Conservation (phyloP, 37 sponge, comb jelly and placozoan species). For the Tethya wilhelma region DNA sequence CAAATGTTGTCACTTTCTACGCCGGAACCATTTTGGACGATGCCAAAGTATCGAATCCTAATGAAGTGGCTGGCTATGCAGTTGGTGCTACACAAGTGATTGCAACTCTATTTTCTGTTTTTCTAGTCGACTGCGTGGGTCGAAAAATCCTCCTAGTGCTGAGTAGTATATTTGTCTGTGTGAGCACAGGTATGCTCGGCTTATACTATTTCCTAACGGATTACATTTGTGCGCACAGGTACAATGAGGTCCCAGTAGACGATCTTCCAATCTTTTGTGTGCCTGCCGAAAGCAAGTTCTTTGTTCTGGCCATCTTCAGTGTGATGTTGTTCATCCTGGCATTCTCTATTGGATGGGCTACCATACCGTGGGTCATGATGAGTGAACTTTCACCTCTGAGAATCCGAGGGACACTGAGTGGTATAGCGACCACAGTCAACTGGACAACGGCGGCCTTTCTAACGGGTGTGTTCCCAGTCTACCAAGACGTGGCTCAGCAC, state of each 20-base stretch:
- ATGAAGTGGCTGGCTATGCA: constrained; percentile 3
- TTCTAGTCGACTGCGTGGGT: constrained; percentile 73
- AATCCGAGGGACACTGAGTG: neutral
- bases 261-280: neutral
- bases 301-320: neutral
- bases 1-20: constrained; percentile 30
- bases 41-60: constrained; percentile 24
- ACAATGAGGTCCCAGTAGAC: no score
- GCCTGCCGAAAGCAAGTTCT: neutral
- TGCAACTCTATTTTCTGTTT: constrained; percentile 22
- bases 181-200: constrained; percentile 37
- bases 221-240: no score
- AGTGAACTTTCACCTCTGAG: constrained; percentile 1
- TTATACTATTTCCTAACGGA: constrained; percentile 29
- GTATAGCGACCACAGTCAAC: constrained; percentile 14
- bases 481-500: neutral
- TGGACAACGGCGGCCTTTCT: neutral
- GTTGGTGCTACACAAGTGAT: constrained; percentile 34
- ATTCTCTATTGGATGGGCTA: constrained; percentile 9
- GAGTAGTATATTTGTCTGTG: constrained; percentile 18
- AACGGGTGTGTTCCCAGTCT: neutral
- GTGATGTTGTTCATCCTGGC: neutral
- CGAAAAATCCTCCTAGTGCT: constrained; percentile 58
- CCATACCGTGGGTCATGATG: constrained; percentile 19
- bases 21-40: constrained; percentile 43